Conservation (phyloP, 2,888 invertebrate species). For the Erebia epiphron region DNA sequence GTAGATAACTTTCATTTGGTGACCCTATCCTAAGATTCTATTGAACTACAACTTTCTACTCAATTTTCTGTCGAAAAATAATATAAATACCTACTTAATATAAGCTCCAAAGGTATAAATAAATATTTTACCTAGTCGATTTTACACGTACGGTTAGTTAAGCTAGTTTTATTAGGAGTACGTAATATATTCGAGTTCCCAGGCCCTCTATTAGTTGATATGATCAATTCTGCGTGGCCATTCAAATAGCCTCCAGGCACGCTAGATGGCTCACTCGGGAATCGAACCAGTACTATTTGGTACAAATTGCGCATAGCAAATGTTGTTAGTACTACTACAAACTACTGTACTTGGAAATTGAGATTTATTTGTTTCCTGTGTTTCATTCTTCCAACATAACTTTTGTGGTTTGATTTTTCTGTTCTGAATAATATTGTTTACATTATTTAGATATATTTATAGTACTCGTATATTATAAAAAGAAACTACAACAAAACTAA, state of each 20-base stretch:
- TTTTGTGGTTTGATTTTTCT: not conserved
- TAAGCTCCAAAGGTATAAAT: no score
- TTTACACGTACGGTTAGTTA: constrained; percentile 12
- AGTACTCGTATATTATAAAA: no score
- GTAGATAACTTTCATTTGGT: no score
- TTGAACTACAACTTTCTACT: no score
- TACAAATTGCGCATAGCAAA: constrained; percentile 37
- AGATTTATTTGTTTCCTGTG: not conserved
- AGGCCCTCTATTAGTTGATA: constrained; percentile 42
- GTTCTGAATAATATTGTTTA: no score
- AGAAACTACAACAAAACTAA: no score
- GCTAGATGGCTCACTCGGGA: constrained; percentile 44
- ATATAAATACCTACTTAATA: no score
- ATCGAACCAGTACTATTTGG: constrained; percentile 41
- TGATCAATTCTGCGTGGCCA: constrained; percentile 40
- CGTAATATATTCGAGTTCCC: constrained; percentile 36
- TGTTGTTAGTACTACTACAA: constrained; percentile 8
- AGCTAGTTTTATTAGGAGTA: constrained; percentile 17
- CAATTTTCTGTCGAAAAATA: no score
- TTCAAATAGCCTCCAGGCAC: constrained; percentile 57
- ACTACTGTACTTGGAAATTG: constrained; percentile 5
- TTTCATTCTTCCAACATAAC: not conserved
- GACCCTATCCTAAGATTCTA: no score
- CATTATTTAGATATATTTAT: no score
- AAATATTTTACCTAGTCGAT: constrained; percentile 2